Percentiles rank a stretch among this genome's conserved stretches.
Evolutionary conservation across 2,888 invertebrate genomes (phyloP).

Genomic region (Arctia plantaginis): DNA sequence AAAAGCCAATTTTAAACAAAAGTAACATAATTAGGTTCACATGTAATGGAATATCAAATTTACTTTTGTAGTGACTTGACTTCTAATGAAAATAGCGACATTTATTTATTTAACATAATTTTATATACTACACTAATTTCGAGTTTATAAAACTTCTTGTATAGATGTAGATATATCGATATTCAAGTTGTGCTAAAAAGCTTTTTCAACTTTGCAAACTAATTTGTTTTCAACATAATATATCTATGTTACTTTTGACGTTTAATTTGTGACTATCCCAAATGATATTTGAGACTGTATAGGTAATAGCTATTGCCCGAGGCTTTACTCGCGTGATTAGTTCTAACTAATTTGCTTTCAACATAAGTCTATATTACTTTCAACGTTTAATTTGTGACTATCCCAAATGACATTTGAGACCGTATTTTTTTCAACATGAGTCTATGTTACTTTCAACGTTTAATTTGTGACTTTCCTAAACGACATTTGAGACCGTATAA

Average conservation of each 20-base stretch:
- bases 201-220: neutral
- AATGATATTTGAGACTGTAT: neutral
- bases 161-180: neutral
- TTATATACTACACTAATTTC: neutral
- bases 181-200: neutral
- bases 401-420: neutral
- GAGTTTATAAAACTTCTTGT: too few species aligned
- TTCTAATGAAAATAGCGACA: neutral
- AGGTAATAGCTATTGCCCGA: neutral
- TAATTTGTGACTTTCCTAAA: neutral
- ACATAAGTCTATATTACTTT: neutral
- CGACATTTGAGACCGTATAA: neutral
- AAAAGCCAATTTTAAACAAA: constrained; percentile 7
- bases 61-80: neutral
- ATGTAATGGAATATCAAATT: neutral
- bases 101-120: neutral
- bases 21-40: neutral
- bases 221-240: neutral
- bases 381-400: neutral
- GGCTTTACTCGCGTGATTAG: too few species aligned
- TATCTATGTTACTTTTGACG: neutral
- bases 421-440: neutral
- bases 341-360: neutral
- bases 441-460: neutral
- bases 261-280: neutral